Evolutionary conservation across 2,113 vertebrate species (phyloP), one percentile per base, ranked within the genome.

Genomic region (Ploceus nigricollis): DNA sequence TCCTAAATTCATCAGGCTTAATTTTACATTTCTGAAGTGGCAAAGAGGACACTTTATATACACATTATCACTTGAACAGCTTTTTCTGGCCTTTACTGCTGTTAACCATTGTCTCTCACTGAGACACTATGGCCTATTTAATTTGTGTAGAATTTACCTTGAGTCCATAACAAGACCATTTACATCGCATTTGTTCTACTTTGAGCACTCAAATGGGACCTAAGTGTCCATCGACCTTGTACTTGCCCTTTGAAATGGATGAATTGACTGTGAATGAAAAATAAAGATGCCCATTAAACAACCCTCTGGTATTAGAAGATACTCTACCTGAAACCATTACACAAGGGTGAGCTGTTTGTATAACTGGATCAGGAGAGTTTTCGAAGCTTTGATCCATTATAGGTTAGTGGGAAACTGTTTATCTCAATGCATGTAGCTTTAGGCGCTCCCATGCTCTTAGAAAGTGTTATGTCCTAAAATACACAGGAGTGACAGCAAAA

Each of bases 121-220:
- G 71, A 93, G 56, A 80, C 69, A 83, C 75, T 73, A 58, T 78
- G 61, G 51, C 28, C 75, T 81, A 37, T 90, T 94, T 93, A 96
- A 91, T 91, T 45, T 82, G 63, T 10, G 19, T 47, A 60, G 85
- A 90, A 91, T 94, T 95, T 95, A 96, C 51, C 71, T 90, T 83
- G 60, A 93, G 90, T 91, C 39, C 58, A 70, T 94, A 90, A 88
- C 58, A 94, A 91, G 42, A 92, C 51, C 64, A 88, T 95, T 91
- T 91, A 82, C n/a, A 75, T 94, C 48, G 28, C 70, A 82, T 92
- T 81, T 83, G 24, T 90, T 88, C 50, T 94, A 63, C 31, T 70
- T 16, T 64, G 60, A 88, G 71, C 30, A 71, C 85, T 92, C 68
- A 82, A 68, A 91, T 44, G 79, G 71, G 63, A 76, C 47, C 64